These are phyloP conservation scores for Anoura caudifer DNA, from an alignment of 2,113 vertebrate genomes.

Conservation along the genomic window DNA sequence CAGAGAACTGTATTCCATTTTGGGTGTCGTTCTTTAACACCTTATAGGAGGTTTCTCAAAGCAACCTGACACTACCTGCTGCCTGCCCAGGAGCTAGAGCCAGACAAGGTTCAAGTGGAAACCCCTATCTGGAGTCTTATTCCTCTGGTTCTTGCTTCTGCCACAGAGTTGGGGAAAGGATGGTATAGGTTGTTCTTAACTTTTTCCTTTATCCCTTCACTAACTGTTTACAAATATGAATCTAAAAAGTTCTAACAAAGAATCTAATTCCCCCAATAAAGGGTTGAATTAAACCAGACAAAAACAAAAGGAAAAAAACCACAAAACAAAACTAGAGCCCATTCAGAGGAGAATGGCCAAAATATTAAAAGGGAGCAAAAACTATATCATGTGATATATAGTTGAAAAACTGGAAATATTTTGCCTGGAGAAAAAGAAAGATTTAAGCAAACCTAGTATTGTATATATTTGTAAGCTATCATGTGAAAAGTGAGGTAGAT, in stretches of 20 bases:
- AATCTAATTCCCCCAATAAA: not conserved
- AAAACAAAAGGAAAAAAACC: no score
- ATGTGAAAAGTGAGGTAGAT: not conserved
- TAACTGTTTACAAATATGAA: not conserved
- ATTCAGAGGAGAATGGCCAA: not conserved
- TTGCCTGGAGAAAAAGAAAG: not conserved
- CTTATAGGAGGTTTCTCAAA: not conserved
- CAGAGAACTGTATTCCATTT: not conserved
- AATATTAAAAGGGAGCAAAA: not conserved
- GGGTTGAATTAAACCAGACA: not conserved
- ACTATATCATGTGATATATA: not conserved
- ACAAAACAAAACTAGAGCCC: not conserved
- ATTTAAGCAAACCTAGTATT: not conserved
- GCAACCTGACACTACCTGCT: not conserved
- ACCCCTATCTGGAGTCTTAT: not conserved
- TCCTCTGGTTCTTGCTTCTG: not conserved
- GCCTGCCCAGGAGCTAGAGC: no score
- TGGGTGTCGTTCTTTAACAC: not conserved
- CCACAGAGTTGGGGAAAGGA: not conserved
- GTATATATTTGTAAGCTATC: not conserved
- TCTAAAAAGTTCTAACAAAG: slow-evolving; percentile 6
- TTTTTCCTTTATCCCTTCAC: not conserved
- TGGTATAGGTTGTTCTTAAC: not conserved
- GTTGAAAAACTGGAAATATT: not conserved
- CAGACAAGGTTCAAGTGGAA: not conserved